phyloP scores from a whole-genome alignment of 1,140 invertebrate species.

The Asbolus verrucosus region DNA sequence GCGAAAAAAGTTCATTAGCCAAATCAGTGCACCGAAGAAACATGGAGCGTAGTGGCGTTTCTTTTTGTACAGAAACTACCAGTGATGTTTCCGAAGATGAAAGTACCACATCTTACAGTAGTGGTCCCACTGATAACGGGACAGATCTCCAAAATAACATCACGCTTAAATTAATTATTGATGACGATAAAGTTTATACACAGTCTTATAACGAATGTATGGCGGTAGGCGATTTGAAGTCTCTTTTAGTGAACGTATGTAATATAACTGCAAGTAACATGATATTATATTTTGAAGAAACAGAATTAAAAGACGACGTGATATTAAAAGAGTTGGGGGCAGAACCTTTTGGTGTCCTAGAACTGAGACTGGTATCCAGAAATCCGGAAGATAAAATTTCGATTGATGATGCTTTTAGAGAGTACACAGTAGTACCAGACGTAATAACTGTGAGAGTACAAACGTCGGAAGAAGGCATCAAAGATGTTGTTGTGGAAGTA shows the following conservation, averaged over 20 bases:
- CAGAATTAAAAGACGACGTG: constrained; percentile 12
- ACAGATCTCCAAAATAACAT: constrained; percentile 43
- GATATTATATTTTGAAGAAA: constrained; percentile 12
- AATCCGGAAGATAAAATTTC: constrained; percentile 53
- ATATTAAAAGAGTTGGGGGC: constrained; percentile 45
- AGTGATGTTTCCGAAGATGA: neutral
- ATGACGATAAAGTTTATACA: constrained; percentile 57
- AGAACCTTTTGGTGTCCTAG: constrained; percentile 55
- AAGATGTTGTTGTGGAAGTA: constrained; percentile 71
- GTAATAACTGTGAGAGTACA: constrained; percentile 68
- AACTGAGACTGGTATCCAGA: constrained; percentile 55
- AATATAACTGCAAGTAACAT: constrained; percentile 35
- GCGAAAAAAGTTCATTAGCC: no score
- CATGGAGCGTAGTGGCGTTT: no score
- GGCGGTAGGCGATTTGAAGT: constrained; percentile 50
- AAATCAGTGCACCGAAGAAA: no score
- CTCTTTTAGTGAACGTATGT: constrained; percentile 43
- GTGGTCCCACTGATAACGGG: neutral
- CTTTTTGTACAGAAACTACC: no score
- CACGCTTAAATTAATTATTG: constrained; percentile 60
- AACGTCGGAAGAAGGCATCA: constrained; percentile 63
- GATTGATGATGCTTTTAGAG: constrained; percentile 57
- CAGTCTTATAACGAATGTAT: constrained; percentile 54
- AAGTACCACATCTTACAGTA: neutral
- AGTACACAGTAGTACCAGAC: constrained; percentile 64